These are phyloP conservation scores for Diorhabda sublineata DNA, from an alignment of 1,140 invertebrate species.

Conservation along the genomic window DNA sequence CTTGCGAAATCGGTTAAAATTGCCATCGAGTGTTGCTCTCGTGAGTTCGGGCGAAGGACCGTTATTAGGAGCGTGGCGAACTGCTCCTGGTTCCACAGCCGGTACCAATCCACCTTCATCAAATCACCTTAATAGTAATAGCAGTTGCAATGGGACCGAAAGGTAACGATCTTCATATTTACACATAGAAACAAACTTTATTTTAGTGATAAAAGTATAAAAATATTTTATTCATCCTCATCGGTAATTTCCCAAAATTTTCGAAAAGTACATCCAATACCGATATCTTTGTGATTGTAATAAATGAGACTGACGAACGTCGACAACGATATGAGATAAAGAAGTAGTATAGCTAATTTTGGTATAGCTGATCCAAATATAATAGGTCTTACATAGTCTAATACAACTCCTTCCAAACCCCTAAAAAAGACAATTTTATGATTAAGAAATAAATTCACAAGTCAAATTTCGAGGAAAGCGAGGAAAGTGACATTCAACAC, in stretches of 20 bases:
- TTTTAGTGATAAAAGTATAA: not conserved
- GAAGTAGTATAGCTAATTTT: not conserved
- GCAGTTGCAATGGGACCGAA: constrained; percentile 64
- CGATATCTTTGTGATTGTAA: not conserved
- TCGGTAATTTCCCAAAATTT: not conserved
- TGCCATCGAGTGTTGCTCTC: constrained; percentile 51
- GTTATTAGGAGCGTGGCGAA: constrained; percentile 53
- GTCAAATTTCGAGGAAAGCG: too few species aligned
- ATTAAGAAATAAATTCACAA: too few species aligned
- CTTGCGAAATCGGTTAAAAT: constrained; percentile 62
- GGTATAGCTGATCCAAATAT: not conserved
- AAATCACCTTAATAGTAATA: constrained; percentile 59
- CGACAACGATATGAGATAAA: not conserved
- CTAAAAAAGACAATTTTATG: not conserved
- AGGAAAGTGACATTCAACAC: too few species aligned
- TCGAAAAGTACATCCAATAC: not conserved
- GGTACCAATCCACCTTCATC: constrained; percentile 57
- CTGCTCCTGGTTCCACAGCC: constrained; percentile 57
- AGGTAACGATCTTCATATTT: constrained; percentile 47
- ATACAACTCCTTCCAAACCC: not conserved
- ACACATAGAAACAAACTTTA: not conserved
- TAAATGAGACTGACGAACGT: not conserved
- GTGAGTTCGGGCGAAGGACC: constrained; percentile 57
- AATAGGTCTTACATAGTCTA: not conserved
- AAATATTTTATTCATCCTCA: not conserved